Base-by-base conservation (phyloP, 2,888 invertebrate species). In the Temnothorax unifasciatus region DNA sequence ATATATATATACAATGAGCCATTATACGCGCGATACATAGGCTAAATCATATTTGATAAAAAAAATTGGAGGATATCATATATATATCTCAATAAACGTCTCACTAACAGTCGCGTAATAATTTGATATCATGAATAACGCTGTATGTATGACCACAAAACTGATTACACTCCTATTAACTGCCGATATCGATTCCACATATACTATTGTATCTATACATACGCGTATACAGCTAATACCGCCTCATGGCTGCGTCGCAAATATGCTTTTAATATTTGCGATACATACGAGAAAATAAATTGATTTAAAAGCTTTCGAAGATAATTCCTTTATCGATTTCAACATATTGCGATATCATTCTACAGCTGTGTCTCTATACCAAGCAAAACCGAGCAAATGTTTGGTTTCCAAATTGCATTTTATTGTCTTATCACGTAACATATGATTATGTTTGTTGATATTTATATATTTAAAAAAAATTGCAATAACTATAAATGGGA, bases 81-180 rank as follows among this genome's bases (percentile, higher is more conserved):
- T 57, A 44, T 71, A 52, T 29, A 41, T 18, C 29, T 3, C 59
- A 82, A 83, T 82, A 66, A 84, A 82, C 57, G 38, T 64, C 57
- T 84, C 82, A 54, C 54, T 73, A 64, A 84, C 64, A 66, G 71
- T 59, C 66, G 41, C n/a, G 25, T 73, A 52, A 50, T 83, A 85
- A 86, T 83, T 73, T 74, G 79, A 61, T 64, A 21, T 66, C 64
- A 50, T 44, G 54, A 77, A 66, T 77, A 57, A 73, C 63, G 82
- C 54, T 66, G 29, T 79, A 47, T 41, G 76, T 64, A 79, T 25
- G 47, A 73, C 86, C 84, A 74, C 76, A 34, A 73, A 83, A 86
- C 77, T 86, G 86, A 88, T 85, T 86, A 71, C 69, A 59, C 64
- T 82, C 66, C 85, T 76, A 87, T 85, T 82, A 59, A 25, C 82